Evolutionary conservation across 1,140 invertebrate genomes (phyloP).

Genomic region (Cecropterus lyciades): DNA sequence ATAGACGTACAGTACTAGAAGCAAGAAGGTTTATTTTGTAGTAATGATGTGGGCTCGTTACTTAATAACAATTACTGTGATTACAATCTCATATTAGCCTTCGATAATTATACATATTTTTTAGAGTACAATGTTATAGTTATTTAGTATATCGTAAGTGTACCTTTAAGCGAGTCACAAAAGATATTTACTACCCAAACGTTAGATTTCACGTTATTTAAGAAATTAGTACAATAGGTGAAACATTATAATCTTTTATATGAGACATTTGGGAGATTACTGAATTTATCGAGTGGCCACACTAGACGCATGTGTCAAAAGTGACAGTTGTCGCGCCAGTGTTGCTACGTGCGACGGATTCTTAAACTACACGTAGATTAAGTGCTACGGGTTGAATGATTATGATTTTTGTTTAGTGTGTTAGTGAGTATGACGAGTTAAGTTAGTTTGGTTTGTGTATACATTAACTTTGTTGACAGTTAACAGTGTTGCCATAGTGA

Average conservation of each 20-base stretch:
- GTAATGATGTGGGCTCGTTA: constrained; percentile 80
- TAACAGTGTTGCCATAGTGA: constrained; percentile 81
- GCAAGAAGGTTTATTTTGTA: constrained; percentile 73
- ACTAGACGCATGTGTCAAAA: constrained; percentile 41
- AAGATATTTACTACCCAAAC: constrained; percentile 80
- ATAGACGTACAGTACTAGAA: constrained; percentile 49
- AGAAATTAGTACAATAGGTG: constrained; percentile 75
- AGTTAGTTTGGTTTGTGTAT: constrained; percentile 73
- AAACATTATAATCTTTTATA: constrained; percentile 79
- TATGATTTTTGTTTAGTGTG: constrained; percentile 69
- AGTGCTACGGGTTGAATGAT: constrained; percentile 69
- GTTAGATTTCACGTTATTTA: constrained; percentile 78
- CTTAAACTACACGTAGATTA: constrained; percentile 49
- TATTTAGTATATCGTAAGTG: constrained; percentile 81
- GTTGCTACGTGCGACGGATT: constrained; percentile 39
- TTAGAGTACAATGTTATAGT: constrained; percentile 84
- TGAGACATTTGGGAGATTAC: constrained; percentile 58
- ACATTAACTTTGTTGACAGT: constrained; percentile 79
- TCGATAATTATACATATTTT: constrained; percentile 84
- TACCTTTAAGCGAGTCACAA: constrained; percentile 80
- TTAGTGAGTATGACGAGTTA: constrained; percentile 68
- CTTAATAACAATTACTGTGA: constrained; percentile 83
- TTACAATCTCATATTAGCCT: constrained; percentile 83
- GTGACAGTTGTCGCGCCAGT: constrained; percentile 41
- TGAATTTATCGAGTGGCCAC: constrained; percentile 55